Conservation (phyloP, 2,113 vertebrate species). For the Chaetodon auriga region DNA sequence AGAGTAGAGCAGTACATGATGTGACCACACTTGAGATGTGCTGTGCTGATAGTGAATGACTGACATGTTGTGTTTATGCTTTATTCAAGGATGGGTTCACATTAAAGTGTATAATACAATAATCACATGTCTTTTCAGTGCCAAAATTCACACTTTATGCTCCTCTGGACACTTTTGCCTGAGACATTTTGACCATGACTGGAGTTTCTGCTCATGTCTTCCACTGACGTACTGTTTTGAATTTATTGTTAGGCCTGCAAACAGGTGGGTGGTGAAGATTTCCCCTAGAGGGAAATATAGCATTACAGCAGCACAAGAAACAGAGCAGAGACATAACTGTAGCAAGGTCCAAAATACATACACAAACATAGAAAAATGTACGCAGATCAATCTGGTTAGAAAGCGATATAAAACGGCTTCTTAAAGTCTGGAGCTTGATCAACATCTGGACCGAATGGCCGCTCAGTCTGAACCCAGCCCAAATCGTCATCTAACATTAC, state of each 20-base stretch:
- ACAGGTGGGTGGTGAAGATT: neutral
- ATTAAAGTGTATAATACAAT: neutral
- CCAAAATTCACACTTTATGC: neutral
- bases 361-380: neutral
- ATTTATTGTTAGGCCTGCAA: neutral
- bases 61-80: neutral
- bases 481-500: too few species aligned
- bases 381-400: neutral
- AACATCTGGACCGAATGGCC: too few species aligned
- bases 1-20: constrained; percentile 17
- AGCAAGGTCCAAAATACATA: neutral
- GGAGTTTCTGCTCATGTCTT: too few species aligned
- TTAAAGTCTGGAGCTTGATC: neutral
- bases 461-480: too few species aligned
- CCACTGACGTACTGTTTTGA: neutral
- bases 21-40: constrained; percentile 5
- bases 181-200: neutral
- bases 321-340: neutral
- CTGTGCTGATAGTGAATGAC: neutral
- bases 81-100: neutral
- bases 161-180: neutral
- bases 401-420: neutral
- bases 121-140: neutral
- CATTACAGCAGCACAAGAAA: neutral
- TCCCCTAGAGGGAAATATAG: neutral